Evolutionary conservation across 2,113 vertebrate species (phyloP), one percentile per base, ranked within the genome.

Genomic region (Hymenochirus boettgeri): DNA sequence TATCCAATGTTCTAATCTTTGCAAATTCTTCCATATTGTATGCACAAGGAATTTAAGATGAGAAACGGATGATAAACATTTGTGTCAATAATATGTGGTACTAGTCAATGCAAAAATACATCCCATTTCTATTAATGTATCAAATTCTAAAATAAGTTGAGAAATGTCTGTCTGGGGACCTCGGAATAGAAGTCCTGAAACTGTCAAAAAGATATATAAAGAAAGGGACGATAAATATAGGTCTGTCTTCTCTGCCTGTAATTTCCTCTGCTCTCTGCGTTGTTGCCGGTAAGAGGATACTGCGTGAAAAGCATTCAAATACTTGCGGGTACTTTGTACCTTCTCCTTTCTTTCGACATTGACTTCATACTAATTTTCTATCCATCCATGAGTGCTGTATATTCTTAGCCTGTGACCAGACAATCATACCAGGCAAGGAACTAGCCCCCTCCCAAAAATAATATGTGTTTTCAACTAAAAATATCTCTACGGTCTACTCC

Each of bases 181-280:
- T 42, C 10, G 3, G 19, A 65, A 65, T 35, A 48, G 62, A 15
- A 2, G 18, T 4, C 17, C 2, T 33, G n/a, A 46, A 9, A 24
- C 19, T 27, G 17, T n/a, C 5, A 51, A 6, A 62, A 45, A 29
- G 11, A 21, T 7, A 4, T 45, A 0, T 31, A 4, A n/a, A 65
- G 52, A 26, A 46, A 65, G 17, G 37, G 5, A 27, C n/a, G 53
- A 57, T 48, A 65, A 65, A 48, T 65, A 57, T 48, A 57, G 62
- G 42, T 29, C 26, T 6, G 26, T 35, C 21, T 13, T 13, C 17
- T 13, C 19, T 19, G 53, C 13, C 62, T 65, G 62, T 57, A 65
- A 65, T 57, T 65, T 57, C 7, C 53, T 15, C 1, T n/a, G 7
- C 31, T 22, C 10, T 35, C 46, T 29, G 11, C 60, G 27, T 27